Conservation (phyloP, 2,797 vertebrate genomes). For the Mionectes olivaceus region DNA sequence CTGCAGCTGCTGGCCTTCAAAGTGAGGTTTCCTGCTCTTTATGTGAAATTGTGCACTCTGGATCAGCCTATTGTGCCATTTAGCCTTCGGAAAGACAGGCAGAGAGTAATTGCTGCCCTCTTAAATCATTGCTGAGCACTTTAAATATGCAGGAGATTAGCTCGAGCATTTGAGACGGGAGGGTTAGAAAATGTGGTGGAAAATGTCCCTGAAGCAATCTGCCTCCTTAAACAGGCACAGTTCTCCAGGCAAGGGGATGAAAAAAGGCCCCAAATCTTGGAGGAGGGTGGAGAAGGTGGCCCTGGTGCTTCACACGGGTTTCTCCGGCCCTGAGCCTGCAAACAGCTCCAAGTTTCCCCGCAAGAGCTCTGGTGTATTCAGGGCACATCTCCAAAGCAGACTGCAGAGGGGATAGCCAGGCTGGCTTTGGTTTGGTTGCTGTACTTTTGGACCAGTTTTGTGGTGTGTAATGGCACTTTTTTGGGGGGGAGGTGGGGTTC, state of each 20-base stretch:
- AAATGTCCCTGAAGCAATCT: slow-evolving; percentile 36
- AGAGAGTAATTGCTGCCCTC: slow-evolving; percentile 25
- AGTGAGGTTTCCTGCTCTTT: neutral
- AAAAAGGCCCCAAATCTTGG: neutral
- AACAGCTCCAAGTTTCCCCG: accelerated
- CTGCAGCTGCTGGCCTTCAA: neutral
- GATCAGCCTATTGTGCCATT: neutral
- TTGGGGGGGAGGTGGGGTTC: neutral
- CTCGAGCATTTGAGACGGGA: neutral
- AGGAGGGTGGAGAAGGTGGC: accelerated
- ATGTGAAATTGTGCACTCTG: neutral
- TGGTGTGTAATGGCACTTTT: neutral
- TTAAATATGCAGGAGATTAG: slow-evolving; percentile 68
- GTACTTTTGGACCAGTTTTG: neutral
- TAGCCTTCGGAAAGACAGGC: slow-evolving; percentile 7
- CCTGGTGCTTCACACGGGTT: neutral
- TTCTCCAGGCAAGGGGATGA: neutral
- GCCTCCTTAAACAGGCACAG: slow-evolving; percentile 4
- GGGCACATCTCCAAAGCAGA: neutral
- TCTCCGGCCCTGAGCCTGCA: neutral
- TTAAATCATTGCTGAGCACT: slow-evolving; percentile 59
- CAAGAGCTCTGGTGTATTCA: neutral
- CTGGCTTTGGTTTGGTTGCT: neutral
- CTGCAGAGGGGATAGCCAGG: neutral
- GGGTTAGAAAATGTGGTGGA: slow-evolving; percentile 33